phyloP scores from a whole-genome alignment of 2,113 vertebrate species.

The Peromyscus californicus region DNA sequence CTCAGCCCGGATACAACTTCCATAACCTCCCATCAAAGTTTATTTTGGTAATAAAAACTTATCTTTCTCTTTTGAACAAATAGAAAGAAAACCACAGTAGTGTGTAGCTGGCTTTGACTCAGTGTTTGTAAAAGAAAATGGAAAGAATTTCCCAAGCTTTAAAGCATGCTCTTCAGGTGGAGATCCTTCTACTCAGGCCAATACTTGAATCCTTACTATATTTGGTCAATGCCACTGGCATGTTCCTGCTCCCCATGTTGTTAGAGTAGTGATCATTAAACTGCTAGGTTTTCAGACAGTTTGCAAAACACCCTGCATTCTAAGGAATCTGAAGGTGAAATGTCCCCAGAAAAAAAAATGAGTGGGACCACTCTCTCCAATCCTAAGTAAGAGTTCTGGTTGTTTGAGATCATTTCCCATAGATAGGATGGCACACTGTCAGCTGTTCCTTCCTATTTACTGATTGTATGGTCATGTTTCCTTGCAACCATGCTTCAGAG shows the following conservation, averaged over 20 bases:
- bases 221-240: neutral
- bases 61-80: neutral
- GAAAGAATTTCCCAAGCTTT: neutral
- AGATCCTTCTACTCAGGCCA: too few species aligned
- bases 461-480: neutral
- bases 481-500: neutral
- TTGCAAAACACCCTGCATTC: neutral
- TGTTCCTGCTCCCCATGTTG: neutral
- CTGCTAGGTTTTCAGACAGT: neutral
- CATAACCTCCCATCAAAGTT: neutral
- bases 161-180: neutral
- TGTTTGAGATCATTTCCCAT: neutral
- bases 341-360: neutral
- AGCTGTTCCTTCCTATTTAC: neutral
- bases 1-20: neutral
- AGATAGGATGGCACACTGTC: neutral
- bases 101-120: neutral
- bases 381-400: neutral
- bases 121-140: neutral
- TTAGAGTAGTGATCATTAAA: neutral
- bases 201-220: too few species aligned
- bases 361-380: too few species aligned
- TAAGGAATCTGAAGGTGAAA: neutral
- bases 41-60: neutral
- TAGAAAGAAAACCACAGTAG: neutral